Conservation (phyloP, 2,888 invertebrate species). For the Leptura quadrifasciata region DNA sequence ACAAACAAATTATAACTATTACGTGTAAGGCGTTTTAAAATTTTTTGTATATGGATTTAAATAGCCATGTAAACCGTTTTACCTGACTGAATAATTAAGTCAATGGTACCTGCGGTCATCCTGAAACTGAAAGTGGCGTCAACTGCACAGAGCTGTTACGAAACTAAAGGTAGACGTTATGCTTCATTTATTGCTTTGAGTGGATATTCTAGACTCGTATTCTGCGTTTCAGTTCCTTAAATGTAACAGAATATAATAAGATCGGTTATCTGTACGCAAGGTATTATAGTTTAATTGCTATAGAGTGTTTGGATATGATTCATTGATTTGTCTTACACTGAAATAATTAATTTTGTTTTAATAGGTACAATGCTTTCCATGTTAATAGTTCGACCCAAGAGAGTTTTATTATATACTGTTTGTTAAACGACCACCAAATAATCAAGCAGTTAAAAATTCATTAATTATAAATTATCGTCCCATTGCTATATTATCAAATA, state of each 20-base stretch:
- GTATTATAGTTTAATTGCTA: slow-evolving; percentile 10
- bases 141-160: slow-evolving; percentile 33
- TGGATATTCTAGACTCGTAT: slow-evolving; percentile 35
- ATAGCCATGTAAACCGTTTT: background rate
- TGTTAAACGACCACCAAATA: too few species aligned
- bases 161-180: slow-evolving; percentile 48
- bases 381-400: too few species aligned
- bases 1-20: background rate
- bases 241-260: slow-evolving; percentile 23
- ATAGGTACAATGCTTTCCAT: too few species aligned
- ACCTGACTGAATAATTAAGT: slow-evolving; percentile 24
- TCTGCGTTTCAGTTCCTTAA: slow-evolving; percentile 25
- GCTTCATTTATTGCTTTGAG: slow-evolving; percentile 44
- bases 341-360: too few species aligned
- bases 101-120: slow-evolving; percentile 52
- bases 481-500: too few species aligned
- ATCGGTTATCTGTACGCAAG: slow-evolving; percentile 13
- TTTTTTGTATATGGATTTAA: too few species aligned
- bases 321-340: too few species aligned
- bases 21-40: background rate
- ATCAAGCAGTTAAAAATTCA: too few species aligned
- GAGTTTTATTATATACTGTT: too few species aligned
- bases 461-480: too few species aligned
- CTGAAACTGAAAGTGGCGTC: slow-evolving; percentile 39
- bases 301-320: background rate